phyloP scores from a whole-genome alignment of 2,888 invertebrate genomes.

The Microctonus brassicae region DNA sequence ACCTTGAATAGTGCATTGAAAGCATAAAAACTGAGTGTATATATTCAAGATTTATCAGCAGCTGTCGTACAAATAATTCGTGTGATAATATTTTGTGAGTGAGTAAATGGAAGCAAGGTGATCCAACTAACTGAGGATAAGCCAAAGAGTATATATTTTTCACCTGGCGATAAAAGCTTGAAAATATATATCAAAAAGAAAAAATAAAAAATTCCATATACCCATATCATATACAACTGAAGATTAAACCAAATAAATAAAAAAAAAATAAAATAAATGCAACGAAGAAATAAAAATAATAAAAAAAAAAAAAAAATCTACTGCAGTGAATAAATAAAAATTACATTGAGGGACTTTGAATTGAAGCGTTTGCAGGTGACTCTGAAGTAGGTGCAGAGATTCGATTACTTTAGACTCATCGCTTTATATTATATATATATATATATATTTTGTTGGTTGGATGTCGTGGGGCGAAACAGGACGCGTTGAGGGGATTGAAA shows the following conservation, averaged over 20 bases:
- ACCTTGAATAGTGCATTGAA: neutral
- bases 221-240: too few species aligned
- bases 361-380: slow-evolving; percentile 33
- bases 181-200: slow-evolving; percentile 12
- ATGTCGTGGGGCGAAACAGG: slow-evolving; percentile 16
- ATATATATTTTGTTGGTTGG: neutral
- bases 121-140: slow-evolving; percentile 28
- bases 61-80: slow-evolving; percentile 20
- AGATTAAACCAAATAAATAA: neutral
- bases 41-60: slow-evolving; percentile 25
- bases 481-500: slow-evolving; percentile 45
- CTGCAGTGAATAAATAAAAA: neutral
- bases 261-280: slow-evolving; percentile 14
- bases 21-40: neutral
- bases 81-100: neutral
- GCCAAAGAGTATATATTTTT: slow-evolving; percentile 11
- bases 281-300: slow-evolving; percentile 7
- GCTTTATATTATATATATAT: neutral
- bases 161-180: slow-evolving; percentile 40
- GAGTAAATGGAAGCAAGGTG: slow-evolving; percentile 29
- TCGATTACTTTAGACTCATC: slow-evolving; percentile 32
- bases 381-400: slow-evolving; percentile 40
- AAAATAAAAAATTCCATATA: too few species aligned
- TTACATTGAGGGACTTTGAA: slow-evolving; percentile 6
- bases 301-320: slow-evolving; percentile 16